Conservation (phyloP, 2,113 vertebrate species). For the Dolichotis patagonum region DNA sequence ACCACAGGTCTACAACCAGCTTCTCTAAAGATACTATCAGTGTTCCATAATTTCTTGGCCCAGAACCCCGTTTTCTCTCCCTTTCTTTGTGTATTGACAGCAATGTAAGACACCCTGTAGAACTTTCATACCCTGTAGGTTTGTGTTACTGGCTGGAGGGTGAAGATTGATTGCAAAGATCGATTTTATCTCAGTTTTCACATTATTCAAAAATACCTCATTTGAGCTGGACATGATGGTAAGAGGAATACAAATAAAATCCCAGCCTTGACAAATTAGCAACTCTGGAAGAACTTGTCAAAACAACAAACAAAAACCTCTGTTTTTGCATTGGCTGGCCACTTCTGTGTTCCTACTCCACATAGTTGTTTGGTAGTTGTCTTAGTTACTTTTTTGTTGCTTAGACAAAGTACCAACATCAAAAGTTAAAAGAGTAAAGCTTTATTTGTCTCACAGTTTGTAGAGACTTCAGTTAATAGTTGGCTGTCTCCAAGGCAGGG, state of each 20-base stretch:
- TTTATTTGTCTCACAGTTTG: neutral
- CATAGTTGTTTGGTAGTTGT: neutral
- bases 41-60: neutral
- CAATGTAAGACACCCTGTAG: neutral
- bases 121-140: neutral
- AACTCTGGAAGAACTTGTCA: neutral
- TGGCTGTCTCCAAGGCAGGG: no score
- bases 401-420: neutral
- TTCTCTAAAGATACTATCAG: neutral
- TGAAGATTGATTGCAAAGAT: neutral
- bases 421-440: neutral
- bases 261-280: neutral
- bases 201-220: neutral
- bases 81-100: neutral
- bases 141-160: neutral
- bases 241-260: neutral
- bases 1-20: neutral
- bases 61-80: neutral
- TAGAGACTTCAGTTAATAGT: no score
- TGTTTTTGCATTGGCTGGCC: neutral
- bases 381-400: neutral
- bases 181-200: constrained; percentile 8
- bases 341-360: neutral
- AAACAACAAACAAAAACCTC: no score
- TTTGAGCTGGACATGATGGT: neutral